These are phyloP conservation scores for Oceanodroma leucorhoa DNA, from an alignment of 2,797 vertebrate species.

Conservation along the genomic window DNA sequence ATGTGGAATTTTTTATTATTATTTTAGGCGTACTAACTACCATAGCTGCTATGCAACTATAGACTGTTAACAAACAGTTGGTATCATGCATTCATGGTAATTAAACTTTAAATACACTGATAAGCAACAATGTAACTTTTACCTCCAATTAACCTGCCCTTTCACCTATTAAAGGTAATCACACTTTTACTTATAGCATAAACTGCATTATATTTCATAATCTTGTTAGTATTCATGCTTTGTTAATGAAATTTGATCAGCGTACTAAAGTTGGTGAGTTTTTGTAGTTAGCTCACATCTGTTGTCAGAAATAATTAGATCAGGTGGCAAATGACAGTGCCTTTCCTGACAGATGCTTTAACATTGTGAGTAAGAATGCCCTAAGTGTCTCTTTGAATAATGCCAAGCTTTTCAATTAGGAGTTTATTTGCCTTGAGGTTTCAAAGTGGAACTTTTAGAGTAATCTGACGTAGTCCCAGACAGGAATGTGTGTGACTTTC, in stretches of 20 bases:
- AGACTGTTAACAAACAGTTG: background rate
- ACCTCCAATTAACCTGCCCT: slow-evolving; percentile 17
- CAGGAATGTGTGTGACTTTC: background rate
- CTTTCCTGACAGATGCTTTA: slow-evolving; percentile 48
- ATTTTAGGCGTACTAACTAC: background rate
- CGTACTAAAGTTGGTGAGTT: slow-evolving; percentile 10
- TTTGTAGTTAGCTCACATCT: slow-evolving; percentile 27
- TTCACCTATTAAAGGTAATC: slow-evolving; percentile 30
- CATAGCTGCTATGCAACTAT: background rate
- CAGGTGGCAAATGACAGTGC: slow-evolving; percentile 35
- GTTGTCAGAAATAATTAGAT: slow-evolving; percentile 62
- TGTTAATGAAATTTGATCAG: slow-evolving; percentile 58
- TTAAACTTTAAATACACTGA: background rate
- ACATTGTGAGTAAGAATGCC: background rate
- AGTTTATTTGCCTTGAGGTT: slow-evolving; percentile 28
- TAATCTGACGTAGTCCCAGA: background rate
- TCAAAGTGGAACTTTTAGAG: background rate
- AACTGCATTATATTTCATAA: slow-evolving; percentile 17
- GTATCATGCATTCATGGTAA: background rate
- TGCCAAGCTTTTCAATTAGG: slow-evolving; percentile 1
- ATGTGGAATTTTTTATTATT: rapidly evolving
- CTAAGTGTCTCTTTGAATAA: slow-evolving; percentile 32
- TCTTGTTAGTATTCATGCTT: slow-evolving; percentile 44
- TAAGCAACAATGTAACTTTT: background rate
- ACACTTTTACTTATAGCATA: background rate